These are phyloP conservation scores for Paracentrotus lividus DNA, from an alignment of 53 echinoderm and acorn worm genomes.

Conservation along the genomic window DNA sequence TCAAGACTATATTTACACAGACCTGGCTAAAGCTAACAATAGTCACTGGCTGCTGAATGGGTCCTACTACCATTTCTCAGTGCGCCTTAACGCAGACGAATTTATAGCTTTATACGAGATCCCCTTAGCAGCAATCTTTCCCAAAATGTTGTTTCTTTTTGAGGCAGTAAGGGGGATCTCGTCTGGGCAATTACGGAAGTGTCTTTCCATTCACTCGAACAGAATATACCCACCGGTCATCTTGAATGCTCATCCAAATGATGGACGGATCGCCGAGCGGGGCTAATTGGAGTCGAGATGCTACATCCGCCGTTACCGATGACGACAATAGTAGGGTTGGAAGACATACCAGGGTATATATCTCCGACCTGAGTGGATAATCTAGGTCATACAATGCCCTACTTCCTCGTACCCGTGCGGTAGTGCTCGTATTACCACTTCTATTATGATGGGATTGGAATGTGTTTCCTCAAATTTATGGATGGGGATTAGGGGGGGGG, in stretches of 20 bases:
- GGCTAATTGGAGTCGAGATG: slow-evolving; percentile 48
- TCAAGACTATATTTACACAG: not conserved
- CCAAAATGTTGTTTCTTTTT: not conserved
- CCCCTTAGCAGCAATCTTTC: not conserved
- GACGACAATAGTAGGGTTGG: not conserved
- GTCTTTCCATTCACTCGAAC: slow-evolving; percentile 26
- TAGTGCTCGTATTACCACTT: not conserved
- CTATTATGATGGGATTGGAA: not conserved
- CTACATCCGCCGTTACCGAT: slow-evolving; percentile 11
- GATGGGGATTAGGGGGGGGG: not conserved
- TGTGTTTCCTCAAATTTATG: not conserved
- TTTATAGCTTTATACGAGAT: slow-evolving; percentile 17
- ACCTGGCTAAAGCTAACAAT: not conserved
- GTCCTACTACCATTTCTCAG: not conserved
- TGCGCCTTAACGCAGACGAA: slow-evolving; percentile 5
- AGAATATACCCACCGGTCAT: not conserved
- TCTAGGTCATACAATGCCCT: slow-evolving; percentile 35
- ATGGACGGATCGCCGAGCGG: slow-evolving; percentile 15
- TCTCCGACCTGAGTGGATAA: slow-evolving; percentile 4
- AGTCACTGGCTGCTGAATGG: not conserved
- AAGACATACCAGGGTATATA: not conserved
- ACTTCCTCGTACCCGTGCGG: not conserved
- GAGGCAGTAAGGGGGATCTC: slow-evolving; percentile 18
- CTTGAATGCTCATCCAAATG: slow-evolving; percentile 13
- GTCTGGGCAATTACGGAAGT: slow-evolving; percentile 12